Base-by-base conservation (phyloP, 2,797 vertebrate genomes). In the Brachyrhaphis roseni region DNA sequence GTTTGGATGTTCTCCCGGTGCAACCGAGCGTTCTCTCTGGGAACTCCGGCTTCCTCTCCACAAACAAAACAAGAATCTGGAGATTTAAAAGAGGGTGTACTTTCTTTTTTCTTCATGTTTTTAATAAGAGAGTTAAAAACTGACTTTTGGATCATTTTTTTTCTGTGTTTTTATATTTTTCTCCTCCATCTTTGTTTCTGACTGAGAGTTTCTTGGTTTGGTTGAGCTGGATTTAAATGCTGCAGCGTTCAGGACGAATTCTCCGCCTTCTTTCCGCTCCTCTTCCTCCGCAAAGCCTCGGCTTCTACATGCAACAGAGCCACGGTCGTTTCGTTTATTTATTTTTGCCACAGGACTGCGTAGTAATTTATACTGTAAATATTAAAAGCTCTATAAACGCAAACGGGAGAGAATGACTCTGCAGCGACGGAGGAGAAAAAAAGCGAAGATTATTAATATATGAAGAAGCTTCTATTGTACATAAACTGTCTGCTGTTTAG, bases 311-410 rank as follows among this genome's bases (percentile, higher is more conserved):
- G 78, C 81, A 72, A 84, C 77, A 90, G 85, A 90, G 95, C 95
- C 94, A 95, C 93, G 90, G 91, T 88, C 89, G 26, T 92, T 94
- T 86, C 92, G 93, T 93, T 92, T 95, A 95, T 96, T 96, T 96
- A 95, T 96, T 95, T 51, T 94, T 90, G 92, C 88, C 93, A 94
- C 83, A 74, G 90, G 90, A 95, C 92, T 94, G 90, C 93, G 82
- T 94, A 94, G 90, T 95, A 92, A 96, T 96, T 96, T 96, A 95
- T 96, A 94, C 91, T 96, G 96, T 96, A 96, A 89, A 96, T 96
- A 95, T 82, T 91, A 92, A 94, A 93, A 93, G 92, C 90, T 94
- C 92, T 95, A 94, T 95, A 87, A 93, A 95, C 90, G 88, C 80
- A 84, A 85, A 87, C 89, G 84, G 90, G 86, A 92, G 82, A 91